Evolutionary conservation across 2,888 invertebrate species (phyloP), one percentile per base, ranked within the genome.

Genomic region (Troilus luridus): DNA sequence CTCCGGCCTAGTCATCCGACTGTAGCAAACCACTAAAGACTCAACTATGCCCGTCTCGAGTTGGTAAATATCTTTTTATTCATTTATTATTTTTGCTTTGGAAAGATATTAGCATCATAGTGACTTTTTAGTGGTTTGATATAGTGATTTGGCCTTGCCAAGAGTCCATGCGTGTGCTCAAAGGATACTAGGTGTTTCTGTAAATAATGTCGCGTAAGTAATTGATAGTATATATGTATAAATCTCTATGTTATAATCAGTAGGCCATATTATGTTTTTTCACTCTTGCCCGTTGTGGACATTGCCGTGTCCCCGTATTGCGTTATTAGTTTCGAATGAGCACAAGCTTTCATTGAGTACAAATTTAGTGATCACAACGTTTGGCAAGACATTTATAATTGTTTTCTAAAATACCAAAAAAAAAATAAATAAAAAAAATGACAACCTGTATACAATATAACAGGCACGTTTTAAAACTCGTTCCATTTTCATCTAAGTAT

Each of bases 201-300:
- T 92, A 92, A 88, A 92, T 92, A 92, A 62, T 91, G 88, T 85
- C 91, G 92, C 91, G 72, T 91, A 92, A 91, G 91, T 92, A 88
- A 91, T 91, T 91, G 56, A 92, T 91, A 88, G 88, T 88, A 91
- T 92, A 91, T 92, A 92, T 92, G 91, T 91, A 91, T 89, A 91
- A 90, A 81, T 92, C 91, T 91, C 88, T 91, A 91, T 91, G 89
- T 90, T 62, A 88, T 88, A 90, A 90, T 88, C 81, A 59, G 92
- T 92, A 92, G 92, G 91, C 92, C 92, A 92, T 92, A 92, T 92
- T 92, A 88, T 62, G 89, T 91, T 92, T 91, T 91, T 56, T 90
- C 60, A 85, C 90, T 90, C 91, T 91, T 92, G 90, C 92, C 91
- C 91, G 89, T 91, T 91, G 91, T 91, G 91, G 91, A 91, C 91